phyloP scores from a whole-genome alignment of 2,113 vertebrate species.

The Ardeotis arabs region DNA sequence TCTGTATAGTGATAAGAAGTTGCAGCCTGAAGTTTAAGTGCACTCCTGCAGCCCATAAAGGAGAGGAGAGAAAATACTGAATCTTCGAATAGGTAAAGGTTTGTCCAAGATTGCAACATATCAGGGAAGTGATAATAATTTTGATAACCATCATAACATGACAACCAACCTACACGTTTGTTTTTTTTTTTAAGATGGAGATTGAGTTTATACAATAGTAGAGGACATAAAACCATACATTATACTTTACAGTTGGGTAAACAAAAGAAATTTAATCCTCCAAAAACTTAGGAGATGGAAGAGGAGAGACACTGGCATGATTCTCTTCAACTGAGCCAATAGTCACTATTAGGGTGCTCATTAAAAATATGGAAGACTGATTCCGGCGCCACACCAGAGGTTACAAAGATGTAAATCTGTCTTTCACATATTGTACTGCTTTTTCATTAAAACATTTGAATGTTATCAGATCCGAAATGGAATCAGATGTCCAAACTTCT shows the following conservation, averaged over 20 bases:
- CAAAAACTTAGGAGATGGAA: background rate
- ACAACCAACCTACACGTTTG: background rate
- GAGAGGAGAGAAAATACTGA: background rate
- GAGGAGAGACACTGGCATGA: background rate
- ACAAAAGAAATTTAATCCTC: background rate
- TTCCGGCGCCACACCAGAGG: background rate
- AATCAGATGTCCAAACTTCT: background rate
- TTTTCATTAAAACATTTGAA: background rate
- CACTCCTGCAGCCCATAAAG: background rate
- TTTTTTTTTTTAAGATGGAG: background rate
- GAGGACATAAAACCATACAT: background rate
- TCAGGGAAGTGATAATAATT: background rate
- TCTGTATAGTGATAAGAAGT: background rate
- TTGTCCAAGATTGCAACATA: background rate
- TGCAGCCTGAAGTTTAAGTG: background rate
- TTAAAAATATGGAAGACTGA: background rate
- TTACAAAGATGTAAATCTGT: background rate
- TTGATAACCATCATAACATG: background rate
- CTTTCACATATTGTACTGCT: background rate
- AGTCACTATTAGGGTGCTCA: background rate
- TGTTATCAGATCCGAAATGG: background rate
- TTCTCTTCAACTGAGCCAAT: background rate
- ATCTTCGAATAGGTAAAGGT: background rate
- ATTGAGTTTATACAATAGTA: background rate
- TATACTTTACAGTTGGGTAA: background rate